Conservation (phyloP, 64 coral and sea anemone species). For the Acropora yongei region DNA sequence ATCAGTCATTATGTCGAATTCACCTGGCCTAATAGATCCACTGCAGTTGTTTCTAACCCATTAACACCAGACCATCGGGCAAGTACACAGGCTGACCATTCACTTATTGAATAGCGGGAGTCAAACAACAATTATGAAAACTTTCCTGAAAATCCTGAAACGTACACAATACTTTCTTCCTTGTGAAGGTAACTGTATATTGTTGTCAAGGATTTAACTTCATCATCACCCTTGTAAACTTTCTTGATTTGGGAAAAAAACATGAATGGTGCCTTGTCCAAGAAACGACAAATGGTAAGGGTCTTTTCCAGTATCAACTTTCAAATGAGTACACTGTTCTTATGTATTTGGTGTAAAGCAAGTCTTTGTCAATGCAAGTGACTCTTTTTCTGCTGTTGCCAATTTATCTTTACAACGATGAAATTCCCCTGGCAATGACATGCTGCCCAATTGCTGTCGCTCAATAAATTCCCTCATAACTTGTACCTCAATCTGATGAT, state of each 20-base stretch:
- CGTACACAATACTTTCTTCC: background rate
- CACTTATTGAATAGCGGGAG: constrained; percentile 2
- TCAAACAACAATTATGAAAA: background rate
- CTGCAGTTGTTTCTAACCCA: constrained; percentile 16
- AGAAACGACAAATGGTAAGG: constrained; percentile 22
- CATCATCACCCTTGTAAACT: constrained; percentile 40
- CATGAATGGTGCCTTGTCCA: background rate
- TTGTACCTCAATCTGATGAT: constrained; percentile 58
- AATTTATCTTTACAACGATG: background rate
- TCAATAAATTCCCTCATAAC: constrained; percentile 53
- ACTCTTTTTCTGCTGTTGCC: background rate
- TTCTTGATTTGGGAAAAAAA: background rate
- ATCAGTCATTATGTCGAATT: background rate
- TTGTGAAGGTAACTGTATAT: background rate
- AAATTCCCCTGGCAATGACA: constrained; percentile 20
- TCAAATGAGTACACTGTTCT: background rate
- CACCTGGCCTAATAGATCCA: constrained; percentile 35
- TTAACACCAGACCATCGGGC: constrained; percentile 11
- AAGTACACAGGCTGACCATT: background rate
- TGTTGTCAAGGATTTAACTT: constrained; percentile 35
- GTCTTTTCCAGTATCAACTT: constrained; percentile 30
- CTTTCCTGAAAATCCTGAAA: background rate
- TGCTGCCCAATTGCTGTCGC: constrained; percentile 6
- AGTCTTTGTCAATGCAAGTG: constrained; percentile 7
- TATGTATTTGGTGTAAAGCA: background rate